Percentiles rank a stretch among this genome's conserved stretches.
Conservation (phyloP, 2,113 vertebrate genomes). For the Morone saxatilis region DNA sequence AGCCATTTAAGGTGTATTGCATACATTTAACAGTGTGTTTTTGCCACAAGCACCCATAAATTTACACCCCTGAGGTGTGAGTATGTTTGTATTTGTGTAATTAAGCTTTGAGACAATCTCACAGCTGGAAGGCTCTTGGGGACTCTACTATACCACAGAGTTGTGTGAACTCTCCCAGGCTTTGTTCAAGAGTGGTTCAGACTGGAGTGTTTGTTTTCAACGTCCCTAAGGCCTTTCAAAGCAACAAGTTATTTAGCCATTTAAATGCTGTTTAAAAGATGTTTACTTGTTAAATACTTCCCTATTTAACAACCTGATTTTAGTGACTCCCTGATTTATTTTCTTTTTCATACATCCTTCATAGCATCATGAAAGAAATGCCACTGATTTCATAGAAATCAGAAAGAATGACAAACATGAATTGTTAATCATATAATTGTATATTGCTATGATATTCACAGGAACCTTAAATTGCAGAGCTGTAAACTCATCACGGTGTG, state of each 20-base stretch:
- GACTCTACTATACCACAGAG: constrained; percentile 15
- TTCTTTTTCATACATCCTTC: background rate
- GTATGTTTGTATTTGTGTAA: constrained; percentile 32
- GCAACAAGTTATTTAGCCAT: constrained; percentile 28
- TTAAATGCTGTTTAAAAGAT: constrained; percentile 26
- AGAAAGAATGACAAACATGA: background rate
- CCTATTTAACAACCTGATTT: constrained; percentile 7
- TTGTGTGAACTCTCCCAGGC: constrained; percentile 53
- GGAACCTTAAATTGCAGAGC: background rate
- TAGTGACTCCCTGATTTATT: background rate
- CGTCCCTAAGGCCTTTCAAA: constrained; percentile 45
- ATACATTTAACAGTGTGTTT: constrained; percentile 8
- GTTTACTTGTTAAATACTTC: constrained; percentile 28
- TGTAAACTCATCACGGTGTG: background rate
- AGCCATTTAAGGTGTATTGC: constrained; percentile 3
- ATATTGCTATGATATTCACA: background rate
- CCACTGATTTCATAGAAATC: background rate
- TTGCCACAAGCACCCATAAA: constrained; percentile 21
- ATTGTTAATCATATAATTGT: background rate
- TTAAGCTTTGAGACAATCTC: constrained; percentile 34
- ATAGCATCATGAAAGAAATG: background rate
- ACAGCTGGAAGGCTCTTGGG: constrained; percentile 28
- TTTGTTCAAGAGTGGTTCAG: constrained; percentile 54
- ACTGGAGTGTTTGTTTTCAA: constrained; percentile 58
- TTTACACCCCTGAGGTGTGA: background rate